Evolutionary conservation across 2,888 invertebrate species (phyloP), one percentile per base, ranked within the genome.

Genomic region (Helobdella robusta): DNA sequence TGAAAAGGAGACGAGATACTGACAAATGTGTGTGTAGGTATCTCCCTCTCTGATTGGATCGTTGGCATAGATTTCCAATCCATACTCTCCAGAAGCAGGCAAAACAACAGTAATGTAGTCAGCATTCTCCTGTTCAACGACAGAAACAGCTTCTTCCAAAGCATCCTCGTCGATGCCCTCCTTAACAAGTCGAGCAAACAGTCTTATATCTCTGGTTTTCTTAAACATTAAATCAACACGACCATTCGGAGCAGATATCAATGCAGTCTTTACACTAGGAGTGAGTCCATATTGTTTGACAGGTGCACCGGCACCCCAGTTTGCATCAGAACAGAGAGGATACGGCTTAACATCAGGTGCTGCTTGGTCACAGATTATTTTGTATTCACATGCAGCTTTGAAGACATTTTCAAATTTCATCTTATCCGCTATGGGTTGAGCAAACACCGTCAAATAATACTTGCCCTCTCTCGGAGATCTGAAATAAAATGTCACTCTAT

Each of bases 161-260:
- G 73, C 74, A 32, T 78, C 77, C 32, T 77, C 78, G 48, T 72
- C 73, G 72, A 76, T 71, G n/a, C 75, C 78, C 40, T 77, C 76
- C 64, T 74, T 74, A 40, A 74, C 71, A 62, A 79, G 73, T 65
- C 78, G 77, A 65, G 77, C 77, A 30, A 77, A 74, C 35, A 79
- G 71, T 52, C 72, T 75, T 2, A 95, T 88, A 64, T 84, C 83
- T 72, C 87, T 85, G 75, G 91, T 91, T 77, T 89, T 89, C 59
- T 84, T 85, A 80, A 74, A 74, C 34, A 44, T 46, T 15, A 73
- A 66, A 59, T 73, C 72, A n/a, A 76, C 74, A 25, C 71, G 70
- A 2, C 76, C 77, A 63, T 76, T 74, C 6, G 70, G 69, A 0
- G 73, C 70, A 6, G 68, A 60, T 11, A 74, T 65, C 59, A 75